Evolutionary conservation across 92 coral and sea anemone genomes (phyloP).

Genomic region (Zoanthus solanderi): DNA sequence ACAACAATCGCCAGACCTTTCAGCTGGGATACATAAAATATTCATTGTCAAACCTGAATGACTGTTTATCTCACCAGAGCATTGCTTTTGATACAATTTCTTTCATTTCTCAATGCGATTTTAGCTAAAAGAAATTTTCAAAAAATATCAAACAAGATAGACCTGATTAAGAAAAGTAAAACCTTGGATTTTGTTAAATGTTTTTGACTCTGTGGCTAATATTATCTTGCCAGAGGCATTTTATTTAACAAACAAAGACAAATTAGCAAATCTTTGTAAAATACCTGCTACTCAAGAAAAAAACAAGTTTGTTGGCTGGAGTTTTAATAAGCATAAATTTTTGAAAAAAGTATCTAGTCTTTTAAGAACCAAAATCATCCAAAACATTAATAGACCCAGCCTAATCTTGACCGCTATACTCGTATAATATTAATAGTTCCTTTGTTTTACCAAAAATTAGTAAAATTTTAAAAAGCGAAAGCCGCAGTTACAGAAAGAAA

Average conservation of each 20-base stretch:
- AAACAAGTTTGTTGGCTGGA: background rate
- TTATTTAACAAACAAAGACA: no score
- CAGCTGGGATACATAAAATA: slow-evolving; percentile 19
- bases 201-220: no score
- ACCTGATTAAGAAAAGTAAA: no score
- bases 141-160: background rate
- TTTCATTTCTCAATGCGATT: background rate
- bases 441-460: background rate
- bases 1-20: slow-evolving; percentile 15
- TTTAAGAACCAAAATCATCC: no score
- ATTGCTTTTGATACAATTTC: background rate
- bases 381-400: no score
- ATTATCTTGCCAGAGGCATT: background rate
- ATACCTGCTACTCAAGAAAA: background rate
- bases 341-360: no score
- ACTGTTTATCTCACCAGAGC: background rate
- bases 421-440: background rate
- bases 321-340: background rate
- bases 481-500: no score
- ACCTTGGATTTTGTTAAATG: no score
- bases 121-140: background rate
- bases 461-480: no score
- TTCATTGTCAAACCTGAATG: background rate
- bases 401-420: no score
- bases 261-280: no score